phyloP scores from a whole-genome alignment of 2,113 vertebrate species.

The Bombycilla garrulus region DNA sequence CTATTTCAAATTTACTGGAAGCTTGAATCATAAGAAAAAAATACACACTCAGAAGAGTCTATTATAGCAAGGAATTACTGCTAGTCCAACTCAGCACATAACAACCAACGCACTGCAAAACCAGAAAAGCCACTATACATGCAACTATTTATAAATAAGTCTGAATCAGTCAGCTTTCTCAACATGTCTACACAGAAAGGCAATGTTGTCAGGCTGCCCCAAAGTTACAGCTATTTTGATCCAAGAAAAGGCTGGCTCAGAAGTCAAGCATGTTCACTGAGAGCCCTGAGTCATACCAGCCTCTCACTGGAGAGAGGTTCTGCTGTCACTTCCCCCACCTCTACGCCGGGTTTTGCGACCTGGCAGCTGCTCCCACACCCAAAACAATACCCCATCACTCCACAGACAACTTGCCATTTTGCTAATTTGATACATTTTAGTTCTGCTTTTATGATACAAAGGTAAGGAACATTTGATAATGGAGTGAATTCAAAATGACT shows the following conservation, averaged over 20 bases:
- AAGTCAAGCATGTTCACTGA: background rate
- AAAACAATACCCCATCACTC: background rate
- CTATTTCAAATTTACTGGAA: constrained; percentile 27
- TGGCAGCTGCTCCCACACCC: background rate
- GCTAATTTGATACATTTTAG: background rate
- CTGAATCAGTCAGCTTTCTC: background rate
- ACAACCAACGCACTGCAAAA: background rate
- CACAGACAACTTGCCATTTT: background rate
- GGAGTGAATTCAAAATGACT: background rate
- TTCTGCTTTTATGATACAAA: background rate
- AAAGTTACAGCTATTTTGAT: background rate
- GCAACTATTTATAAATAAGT: background rate
- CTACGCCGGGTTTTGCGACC: background rate
- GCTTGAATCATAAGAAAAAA: background rate
- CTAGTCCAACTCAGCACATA: background rate
- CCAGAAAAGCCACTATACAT: background rate
- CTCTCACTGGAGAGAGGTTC: background rate
- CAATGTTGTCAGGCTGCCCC: background rate
- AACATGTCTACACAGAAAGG: background rate
- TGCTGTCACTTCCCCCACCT: background rate
- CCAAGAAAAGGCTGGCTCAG: background rate
- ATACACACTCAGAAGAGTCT: background rate
- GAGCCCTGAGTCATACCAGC: background rate
- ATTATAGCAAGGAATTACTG: background rate
- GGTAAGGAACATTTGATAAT: background rate